phyloP scores from a whole-genome alignment of 2,113 vertebrate species.

The Ceyx margarethae region DNA sequence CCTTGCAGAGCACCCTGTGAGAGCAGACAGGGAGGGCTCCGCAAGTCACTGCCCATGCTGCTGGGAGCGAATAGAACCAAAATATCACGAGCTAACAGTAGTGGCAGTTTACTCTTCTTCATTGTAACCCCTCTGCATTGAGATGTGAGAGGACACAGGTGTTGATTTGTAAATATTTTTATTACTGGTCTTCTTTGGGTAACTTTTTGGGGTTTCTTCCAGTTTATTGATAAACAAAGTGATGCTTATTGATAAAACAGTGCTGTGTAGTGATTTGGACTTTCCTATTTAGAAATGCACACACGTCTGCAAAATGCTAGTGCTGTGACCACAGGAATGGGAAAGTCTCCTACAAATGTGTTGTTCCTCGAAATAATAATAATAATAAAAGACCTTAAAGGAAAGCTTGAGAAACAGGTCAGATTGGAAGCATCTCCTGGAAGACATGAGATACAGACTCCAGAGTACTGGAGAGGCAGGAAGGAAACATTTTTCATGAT shows the following conservation, averaged over 20 bases:
- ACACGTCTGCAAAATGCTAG: background rate
- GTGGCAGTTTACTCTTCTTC: background rate
- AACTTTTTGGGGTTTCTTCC: background rate
- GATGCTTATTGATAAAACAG: too few relatives aligned
- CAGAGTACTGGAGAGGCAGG: background rate
- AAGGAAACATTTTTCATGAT: background rate
- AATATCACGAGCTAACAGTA: background rate
- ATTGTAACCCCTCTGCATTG: background rate
- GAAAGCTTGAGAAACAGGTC: background rate
- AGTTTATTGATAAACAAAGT: background rate
- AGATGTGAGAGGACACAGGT: background rate
- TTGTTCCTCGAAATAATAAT: background rate
- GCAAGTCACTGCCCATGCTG: accelerated
- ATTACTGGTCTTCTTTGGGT: background rate
- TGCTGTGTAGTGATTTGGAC: background rate
- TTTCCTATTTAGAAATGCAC: background rate
- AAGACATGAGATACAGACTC: background rate
- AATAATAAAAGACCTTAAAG: background rate
- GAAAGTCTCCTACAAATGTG: background rate
- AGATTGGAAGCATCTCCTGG: background rate
- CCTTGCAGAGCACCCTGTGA: background rate
- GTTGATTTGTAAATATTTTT: background rate
- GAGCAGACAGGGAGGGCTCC: background rate
- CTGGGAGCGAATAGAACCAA: background rate
- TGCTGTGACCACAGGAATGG: background rate